phyloP scores from a whole-genome alignment of 2,797 vertebrate species.

The Agapornis canus region DNA sequence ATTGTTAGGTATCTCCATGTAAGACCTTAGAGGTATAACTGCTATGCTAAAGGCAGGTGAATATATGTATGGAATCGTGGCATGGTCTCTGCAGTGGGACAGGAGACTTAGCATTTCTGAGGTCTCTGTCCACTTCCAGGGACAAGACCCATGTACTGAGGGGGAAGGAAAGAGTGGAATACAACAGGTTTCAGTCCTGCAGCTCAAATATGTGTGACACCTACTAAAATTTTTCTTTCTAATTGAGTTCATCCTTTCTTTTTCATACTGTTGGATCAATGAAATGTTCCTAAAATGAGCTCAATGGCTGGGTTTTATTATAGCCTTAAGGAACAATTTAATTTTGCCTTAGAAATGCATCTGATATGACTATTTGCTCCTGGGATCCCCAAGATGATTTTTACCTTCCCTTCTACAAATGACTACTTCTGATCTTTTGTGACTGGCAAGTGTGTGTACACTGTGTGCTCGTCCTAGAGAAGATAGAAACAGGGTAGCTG shows the following conservation, averaged over 20 bases:
- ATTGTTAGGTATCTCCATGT: fast-evolving
- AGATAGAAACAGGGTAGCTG: not conserved
- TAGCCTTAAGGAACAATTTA: not conserved
- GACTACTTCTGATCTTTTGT: not conserved
- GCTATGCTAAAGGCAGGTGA: fast-evolving
- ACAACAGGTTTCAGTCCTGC: not conserved
- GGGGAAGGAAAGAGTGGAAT: not conserved
- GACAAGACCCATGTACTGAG: not conserved
- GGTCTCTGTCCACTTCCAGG: not conserved
- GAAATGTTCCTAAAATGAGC: conserved; percentile 3
- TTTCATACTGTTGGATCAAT: not conserved
- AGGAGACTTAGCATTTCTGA: not conserved
- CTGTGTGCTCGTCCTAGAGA: not conserved
- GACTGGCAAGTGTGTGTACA: not conserved
- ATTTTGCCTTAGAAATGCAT: conserved; percentile 8
- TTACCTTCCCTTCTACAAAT: not conserved
- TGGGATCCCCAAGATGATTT: not conserved
- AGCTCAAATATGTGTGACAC: not conserved
- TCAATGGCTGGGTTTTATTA: not conserved
- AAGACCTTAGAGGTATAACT: not conserved
- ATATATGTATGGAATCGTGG: fast-evolving
- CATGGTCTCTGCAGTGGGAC: not conserved
- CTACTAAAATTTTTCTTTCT: not conserved
- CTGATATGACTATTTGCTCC: not conserved
- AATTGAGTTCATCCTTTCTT: not conserved